Conservation (phyloP, 1,140 invertebrate species). For the Camponotus vicinus region DNA sequence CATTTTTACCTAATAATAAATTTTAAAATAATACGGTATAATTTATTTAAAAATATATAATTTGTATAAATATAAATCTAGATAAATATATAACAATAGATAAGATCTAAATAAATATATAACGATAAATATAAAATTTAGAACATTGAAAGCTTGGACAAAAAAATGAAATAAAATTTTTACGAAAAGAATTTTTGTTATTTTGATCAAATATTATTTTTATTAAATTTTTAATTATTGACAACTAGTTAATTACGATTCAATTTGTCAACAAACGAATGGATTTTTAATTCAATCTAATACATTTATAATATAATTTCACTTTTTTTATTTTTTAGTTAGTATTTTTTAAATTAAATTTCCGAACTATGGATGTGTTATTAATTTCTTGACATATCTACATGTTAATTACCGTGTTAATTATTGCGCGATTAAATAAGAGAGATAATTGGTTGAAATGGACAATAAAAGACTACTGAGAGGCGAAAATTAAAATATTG, state of each 20-base stretch:
- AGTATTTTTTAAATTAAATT: slow-evolving; percentile 23
- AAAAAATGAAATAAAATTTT: not conserved
- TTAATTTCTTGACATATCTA: not conserved
- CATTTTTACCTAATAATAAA: not conserved
- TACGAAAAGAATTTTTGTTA: not conserved
- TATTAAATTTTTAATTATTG: slow-evolving; percentile 15
- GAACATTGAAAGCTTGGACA: not conserved
- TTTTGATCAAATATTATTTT: not conserved
- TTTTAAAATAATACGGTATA: not conserved
- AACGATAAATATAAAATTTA: not conserved
- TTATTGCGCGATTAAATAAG: slow-evolving; percentile 36
- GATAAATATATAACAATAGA: too few relatives aligned
- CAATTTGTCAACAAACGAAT: slow-evolving; percentile 9
- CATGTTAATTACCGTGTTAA: slow-evolving; percentile 27
- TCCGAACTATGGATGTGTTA: too few relatives aligned
- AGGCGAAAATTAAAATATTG: slow-evolving; percentile 18
- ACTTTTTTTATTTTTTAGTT: not conserved
- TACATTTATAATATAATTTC: not conserved
- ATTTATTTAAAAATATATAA: not conserved
- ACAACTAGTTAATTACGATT: not conserved
- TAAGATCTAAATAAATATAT: not conserved
- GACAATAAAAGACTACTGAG: not conserved
- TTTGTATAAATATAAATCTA: not conserved
- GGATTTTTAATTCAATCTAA: slow-evolving; percentile 16
- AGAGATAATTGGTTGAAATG: not conserved